Conservation (phyloP, 2,888 invertebrate species). For the Polymixis lichenea region DNA sequence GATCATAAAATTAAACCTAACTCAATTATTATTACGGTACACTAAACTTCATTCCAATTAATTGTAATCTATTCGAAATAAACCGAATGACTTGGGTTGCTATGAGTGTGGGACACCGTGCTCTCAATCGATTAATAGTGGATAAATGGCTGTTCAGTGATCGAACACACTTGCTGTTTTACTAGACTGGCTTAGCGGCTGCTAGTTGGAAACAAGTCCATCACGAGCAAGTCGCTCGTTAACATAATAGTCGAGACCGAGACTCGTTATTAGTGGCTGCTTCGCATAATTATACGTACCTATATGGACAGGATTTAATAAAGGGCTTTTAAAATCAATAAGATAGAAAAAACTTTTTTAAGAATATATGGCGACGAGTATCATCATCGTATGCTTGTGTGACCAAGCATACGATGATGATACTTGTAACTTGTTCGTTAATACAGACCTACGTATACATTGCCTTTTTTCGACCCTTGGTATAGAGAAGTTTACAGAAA, state of each 20-base stretch:
- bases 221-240: constrained; percentile 1
- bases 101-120: not conserved
- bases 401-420: too few relatives aligned
- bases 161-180: not conserved
- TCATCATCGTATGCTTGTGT: not conserved
- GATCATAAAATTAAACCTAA: not conserved
- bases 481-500: not conserved
- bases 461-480: not conserved
- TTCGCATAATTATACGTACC: not conserved
- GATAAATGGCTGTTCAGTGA: not conserved
- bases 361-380: too few relatives aligned
- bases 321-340: not conserved
- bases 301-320: not conserved
- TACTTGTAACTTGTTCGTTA: too few relatives aligned
- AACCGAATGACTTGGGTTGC: not conserved
- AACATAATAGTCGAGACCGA: constrained; percentile 1
- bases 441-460: not conserved
- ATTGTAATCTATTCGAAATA: not conserved
- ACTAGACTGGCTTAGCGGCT: not conserved
- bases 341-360: not conserved
- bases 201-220: not conserved
- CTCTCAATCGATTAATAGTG: constrained; percentile 5
- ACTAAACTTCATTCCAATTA: constrained; percentile 15
- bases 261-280: not conserved
- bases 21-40: not conserved